Conservation (phyloP, 1,140 invertebrate genomes). For the Drosophila guanche region DNA sequence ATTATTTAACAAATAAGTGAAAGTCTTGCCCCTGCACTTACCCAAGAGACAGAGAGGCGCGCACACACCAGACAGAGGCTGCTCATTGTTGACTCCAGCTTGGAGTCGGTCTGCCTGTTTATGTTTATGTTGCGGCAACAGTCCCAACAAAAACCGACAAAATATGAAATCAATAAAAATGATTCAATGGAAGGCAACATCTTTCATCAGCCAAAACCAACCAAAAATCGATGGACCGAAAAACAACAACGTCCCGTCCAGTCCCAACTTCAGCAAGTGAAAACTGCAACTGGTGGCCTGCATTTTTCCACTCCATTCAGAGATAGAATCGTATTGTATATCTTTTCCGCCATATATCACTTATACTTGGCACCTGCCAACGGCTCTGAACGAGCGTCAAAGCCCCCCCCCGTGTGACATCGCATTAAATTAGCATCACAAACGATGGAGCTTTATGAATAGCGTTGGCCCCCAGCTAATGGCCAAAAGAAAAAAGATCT, state of each 20-base stretch:
- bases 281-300: slow-evolving; percentile 46
- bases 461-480: slow-evolving; percentile 23
- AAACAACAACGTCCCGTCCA: neutral
- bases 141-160: slow-evolving; percentile 38
- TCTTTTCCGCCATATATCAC: slow-evolving; percentile 21
- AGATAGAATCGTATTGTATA: slow-evolving; percentile 32
- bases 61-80: slow-evolving; percentile 44
- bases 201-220: slow-evolving; percentile 70
- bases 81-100: slow-evolving; percentile 64
- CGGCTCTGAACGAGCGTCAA: neutral
- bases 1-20: slow-evolving; percentile 82
- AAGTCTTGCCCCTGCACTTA: slow-evolving; percentile 76
- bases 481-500: slow-evolving; percentile 46
- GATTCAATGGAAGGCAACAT: slow-evolving; percentile 71
- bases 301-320: slow-evolving; percentile 28
- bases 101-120: slow-evolving; percentile 46
- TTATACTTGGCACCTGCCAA: slow-evolving; percentile 16
- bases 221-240: slow-evolving; percentile 31
- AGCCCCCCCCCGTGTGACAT: slow-evolving; percentile 19
- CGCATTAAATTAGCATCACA: slow-evolving; percentile 53
- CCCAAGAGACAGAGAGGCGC: slow-evolving; percentile 18
- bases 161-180: slow-evolving; percentile 81
- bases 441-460: slow-evolving; percentile 25
- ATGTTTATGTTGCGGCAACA: slow-evolving; percentile 54
- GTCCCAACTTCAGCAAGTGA: slow-evolving; percentile 20